Conservation (phyloP, 1,140 invertebrate genomes). For the Penaeus japonicus region DNA sequence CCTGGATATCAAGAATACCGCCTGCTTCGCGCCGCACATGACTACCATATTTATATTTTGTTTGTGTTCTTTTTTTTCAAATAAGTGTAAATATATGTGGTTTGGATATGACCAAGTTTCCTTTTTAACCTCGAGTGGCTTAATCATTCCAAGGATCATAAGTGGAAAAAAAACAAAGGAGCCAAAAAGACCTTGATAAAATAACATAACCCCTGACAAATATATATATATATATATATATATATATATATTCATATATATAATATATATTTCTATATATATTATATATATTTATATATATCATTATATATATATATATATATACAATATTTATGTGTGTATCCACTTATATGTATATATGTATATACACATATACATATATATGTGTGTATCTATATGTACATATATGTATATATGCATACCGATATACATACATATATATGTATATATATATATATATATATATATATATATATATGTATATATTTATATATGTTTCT, state of each 20-base stretch:
- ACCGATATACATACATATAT: background rate
- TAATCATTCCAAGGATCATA: no score
- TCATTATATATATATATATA: slow-evolving; percentile 20
- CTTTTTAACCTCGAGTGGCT: no score
- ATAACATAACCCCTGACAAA: no score
- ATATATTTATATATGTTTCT: slow-evolving; percentile 15
- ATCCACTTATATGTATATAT: slow-evolving; percentile 10
- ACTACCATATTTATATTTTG: no score
- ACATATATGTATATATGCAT: background rate
- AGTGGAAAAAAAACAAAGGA: no score
- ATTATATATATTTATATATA: slow-evolving; percentile 30
- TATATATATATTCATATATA: background rate
- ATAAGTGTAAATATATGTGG: no score
- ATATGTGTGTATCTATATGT: background rate
- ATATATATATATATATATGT: slow-evolving; percentile 20
- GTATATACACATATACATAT: slow-evolving; percentile 10
- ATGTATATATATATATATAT: slow-evolving; percentile 7
- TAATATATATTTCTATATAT: background rate
- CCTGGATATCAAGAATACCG: no score
- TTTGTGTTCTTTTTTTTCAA: no score
- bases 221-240: slow-evolving; percentile 20
- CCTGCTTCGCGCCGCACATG: no score
- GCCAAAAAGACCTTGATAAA: no score
- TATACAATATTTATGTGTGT: slow-evolving; percentile 13
- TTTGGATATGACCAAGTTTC: no score